Evolutionary conservation across 2,888 invertebrate genomes (phyloP), one percentile per base, ranked within the genome.

Genomic region (Hipparchia sbordonii): DNA sequence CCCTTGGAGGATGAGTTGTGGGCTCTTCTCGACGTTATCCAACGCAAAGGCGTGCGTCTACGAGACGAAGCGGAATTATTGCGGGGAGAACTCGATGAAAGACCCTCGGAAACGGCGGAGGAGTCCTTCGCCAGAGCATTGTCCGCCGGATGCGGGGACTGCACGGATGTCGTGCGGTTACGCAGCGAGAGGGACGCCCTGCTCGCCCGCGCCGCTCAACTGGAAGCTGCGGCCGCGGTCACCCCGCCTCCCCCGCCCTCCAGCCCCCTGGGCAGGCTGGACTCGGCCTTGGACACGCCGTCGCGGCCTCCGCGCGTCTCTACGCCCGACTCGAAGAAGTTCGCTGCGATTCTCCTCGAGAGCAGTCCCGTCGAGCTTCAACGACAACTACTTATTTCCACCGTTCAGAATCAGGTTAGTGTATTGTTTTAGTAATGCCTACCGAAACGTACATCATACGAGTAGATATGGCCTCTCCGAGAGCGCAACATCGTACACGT

Each of bases 11-110:
- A 97, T 87, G 98, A 98, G 84, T 93, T 98, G 68, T 97, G 97
- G 96, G 97, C 97, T 82, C 94, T 98, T 63, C 94, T 98, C 81
- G 98, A 98, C 87, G 96, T 97, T 83, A 98, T 98, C 82, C 97
- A 98, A 84, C 95, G 97, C 74, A 97, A 92, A 95, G 97, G 80
- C 94, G 95, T 82, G 23, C 94, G 95, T 67, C 93, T 96, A 82
- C 95, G 96, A 74, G 96, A 96, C 81, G 97, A 96, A 85, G 96
- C 95, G 66, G 96, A 96, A 80, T 94, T 95, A 78, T 89, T 96
- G 77, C 96, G 96, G 71, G 82, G 79, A 6, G 88, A 88, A 67
- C 72, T 81, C 63, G 82, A 82, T 70, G 83, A 82, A 71, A 76
- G 82, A 65, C 81, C 78, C 5, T 77, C 82, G 59, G 95, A 78